Conservation (phyloP, 30 jellyfish, hydroid and myxozoan genomes). For the Turritopsis dohrnii region DNA sequence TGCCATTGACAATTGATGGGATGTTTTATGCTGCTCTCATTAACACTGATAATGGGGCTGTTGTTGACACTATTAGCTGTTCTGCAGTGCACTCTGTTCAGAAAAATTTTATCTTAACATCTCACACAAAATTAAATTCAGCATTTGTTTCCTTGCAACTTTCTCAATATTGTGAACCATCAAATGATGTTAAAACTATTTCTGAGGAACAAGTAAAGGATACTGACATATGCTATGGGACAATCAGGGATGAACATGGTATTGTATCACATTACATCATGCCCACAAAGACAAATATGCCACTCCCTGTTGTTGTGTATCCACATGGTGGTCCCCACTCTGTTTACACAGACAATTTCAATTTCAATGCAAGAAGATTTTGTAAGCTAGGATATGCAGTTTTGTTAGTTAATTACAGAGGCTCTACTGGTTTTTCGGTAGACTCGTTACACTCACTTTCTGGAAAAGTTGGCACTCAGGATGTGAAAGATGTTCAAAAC, state of each 20-base stretch:
- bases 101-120: neutral
- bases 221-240: neutral
- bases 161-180: neutral
- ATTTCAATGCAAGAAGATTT: conserved; percentile 30
- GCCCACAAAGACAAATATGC: neutral
- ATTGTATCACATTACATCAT: conserved; percentile 6
- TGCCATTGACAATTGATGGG: conserved; percentile 8
- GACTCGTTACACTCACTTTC: conserved; percentile 48
- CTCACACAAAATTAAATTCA: conserved; percentile 23
- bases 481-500: conserved; percentile 73
- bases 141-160: conserved; percentile 12
- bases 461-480: conserved; percentile 77
- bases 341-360: conserved; percentile 17
- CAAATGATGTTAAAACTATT: neutral
- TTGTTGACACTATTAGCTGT: conserved; percentile 5
- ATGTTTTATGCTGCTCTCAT: conserved; percentile 8
- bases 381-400: conserved; percentile 52
- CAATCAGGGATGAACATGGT: conserved; percentile 15
- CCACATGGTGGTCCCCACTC: conserved; percentile 66
- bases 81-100: conserved; percentile 12
- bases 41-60: conserved; percentile 13
- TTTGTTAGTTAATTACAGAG: conserved; percentile 69
- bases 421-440: conserved; percentile 80
- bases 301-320: conserved; percentile 39
- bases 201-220: neutral